Conservation (phyloP, 2,113 vertebrate species). For the Rhagologus leucostigma region DNA sequence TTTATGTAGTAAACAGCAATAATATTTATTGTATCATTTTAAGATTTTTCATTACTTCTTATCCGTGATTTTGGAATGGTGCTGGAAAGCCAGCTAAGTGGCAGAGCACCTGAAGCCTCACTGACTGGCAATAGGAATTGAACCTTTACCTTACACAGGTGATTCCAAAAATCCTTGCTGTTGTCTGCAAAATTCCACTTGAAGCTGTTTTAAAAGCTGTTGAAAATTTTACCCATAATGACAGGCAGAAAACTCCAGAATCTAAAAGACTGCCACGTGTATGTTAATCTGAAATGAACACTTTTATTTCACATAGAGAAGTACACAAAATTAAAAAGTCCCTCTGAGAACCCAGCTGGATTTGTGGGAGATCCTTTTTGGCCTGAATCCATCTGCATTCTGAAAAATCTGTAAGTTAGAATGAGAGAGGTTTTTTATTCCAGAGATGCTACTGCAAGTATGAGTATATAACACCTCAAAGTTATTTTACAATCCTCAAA, state of each 20-base stretch:
- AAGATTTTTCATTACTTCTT: not conserved
- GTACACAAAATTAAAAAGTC: not conserved
- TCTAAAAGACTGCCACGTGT: not conserved
- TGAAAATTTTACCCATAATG: not conserved
- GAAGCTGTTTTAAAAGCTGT: not conserved
- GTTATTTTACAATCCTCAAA: not conserved
- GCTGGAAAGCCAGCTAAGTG: not conserved
- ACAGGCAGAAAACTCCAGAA: not conserved
- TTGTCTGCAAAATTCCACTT: not conserved
- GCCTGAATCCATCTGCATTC: not conserved
- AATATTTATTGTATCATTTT: not conserved
- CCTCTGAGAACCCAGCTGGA: not conserved
- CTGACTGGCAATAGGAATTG: not conserved
- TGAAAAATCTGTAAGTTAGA: not conserved
- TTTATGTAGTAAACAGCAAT: not conserved
- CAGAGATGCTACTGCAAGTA: not conserved
- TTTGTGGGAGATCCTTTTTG: not conserved
- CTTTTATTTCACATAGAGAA: not conserved
- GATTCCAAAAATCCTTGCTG: not conserved
- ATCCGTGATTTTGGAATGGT: not conserved
- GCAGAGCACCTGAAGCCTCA: not conserved
- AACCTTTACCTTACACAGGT: not conserved
- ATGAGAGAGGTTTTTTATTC: accelerated
- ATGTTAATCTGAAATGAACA: not conserved
- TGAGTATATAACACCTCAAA: not conserved